Base-by-base conservation (phyloP, 2,888 invertebrate species). In the Dryadula phaetusa region DNA sequence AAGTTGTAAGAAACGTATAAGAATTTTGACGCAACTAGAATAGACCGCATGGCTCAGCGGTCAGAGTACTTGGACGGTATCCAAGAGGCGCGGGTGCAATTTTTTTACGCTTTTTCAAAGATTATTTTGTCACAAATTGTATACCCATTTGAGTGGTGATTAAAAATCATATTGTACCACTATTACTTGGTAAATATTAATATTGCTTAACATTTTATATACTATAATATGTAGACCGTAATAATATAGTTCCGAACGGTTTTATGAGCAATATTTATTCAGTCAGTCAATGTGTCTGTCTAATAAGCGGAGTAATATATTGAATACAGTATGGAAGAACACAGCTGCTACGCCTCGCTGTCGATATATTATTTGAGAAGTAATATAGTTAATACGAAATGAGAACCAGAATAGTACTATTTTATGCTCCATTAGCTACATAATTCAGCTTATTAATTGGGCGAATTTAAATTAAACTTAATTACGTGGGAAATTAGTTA, bases 281-380 rank as follows among this genome's bases (percentile, higher is more conserved):
- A 60, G 60, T 44, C 60, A 60, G 25, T 60, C 60, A 60, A 60
- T 44, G 16, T 44, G 60, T 60, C 60, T 56, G 37, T 60, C 18
- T 60, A 60, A 60, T 60, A 60, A 60, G 44, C 60, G 44, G 18
- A 60, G 28, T 60, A 60, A 28, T 60, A 60, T 32, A 60, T 60
- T 60, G 42, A 60, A 44, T 60, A 60, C 44, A 28, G 42, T 60
- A 60, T 60, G 58, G 28, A 18, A 28, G 58, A 60, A 42, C 58
- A 18, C 60, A 60, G 60, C 60, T 44, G 60, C 60, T 60, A 60
- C 60, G 44, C 28, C 42, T 18, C 0, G 28, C 44, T 60, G 37
- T 37, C 49, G 40, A 62, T 62, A 62, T 62, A 40, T 52, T 52
- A 40, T 62, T 52, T 42, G 52, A 52, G 62, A n/a, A 16, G 20